Evolutionary conservation across 2,888 invertebrate genomes (phyloP).

Genomic region (Mechanitis mazaeus): DNA sequence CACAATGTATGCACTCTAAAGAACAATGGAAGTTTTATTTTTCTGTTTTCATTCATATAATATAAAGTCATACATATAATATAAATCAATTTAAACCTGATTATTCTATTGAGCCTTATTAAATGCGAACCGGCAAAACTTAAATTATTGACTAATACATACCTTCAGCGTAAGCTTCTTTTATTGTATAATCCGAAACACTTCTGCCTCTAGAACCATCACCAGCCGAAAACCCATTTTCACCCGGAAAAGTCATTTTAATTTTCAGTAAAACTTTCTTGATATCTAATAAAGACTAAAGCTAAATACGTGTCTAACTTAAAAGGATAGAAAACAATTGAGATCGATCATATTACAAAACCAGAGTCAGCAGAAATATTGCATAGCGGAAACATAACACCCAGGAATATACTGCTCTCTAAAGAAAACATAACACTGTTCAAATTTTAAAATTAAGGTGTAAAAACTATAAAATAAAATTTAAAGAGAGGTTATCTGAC

Average conservation of each 20-base stretch:
- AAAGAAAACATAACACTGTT: background rate
- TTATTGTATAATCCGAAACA: conserved; percentile 40
- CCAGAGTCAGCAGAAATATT: conserved; percentile 16
- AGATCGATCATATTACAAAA: conserved; percentile 20
- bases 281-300: background rate
- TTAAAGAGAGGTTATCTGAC: background rate
- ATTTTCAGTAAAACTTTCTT: conserved; percentile 46
- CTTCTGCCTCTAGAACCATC: conserved; percentile 38
- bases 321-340: conserved; percentile 5
- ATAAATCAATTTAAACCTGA: too few species aligned
- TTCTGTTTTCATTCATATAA: too few species aligned
- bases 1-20: too few species aligned
- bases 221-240: conserved; percentile 42
- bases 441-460: background rate
- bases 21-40: too few species aligned
- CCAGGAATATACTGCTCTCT: too few species aligned
- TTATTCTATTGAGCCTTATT: too few species aligned
- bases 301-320: background rate
- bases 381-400: background rate
- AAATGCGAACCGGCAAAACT: conserved; percentile 3
- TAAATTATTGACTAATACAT: conserved; percentile 30
- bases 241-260: conserved; percentile 58
- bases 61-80: too few species aligned
- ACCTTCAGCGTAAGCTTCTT: conserved; percentile 58
- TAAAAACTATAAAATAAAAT: background rate